Evolutionary conservation across 2,888 invertebrate genomes (phyloP), one percentile per base, ranked within the genome.

Genomic region (Microdon myrmicae): DNA sequence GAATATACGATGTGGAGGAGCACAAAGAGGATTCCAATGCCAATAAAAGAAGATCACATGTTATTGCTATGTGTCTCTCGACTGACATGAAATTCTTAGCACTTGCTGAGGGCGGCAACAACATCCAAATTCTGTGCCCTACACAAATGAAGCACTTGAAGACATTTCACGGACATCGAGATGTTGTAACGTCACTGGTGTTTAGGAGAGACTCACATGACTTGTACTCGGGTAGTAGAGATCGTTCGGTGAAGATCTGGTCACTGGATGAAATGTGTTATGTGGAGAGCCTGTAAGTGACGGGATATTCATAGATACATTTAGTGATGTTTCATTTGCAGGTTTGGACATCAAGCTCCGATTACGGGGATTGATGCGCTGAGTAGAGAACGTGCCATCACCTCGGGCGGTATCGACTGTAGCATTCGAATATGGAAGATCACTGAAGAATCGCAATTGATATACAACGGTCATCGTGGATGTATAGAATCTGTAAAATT

Each of bases 361-460:
- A 87, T 98, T 5, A 90, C 91, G 3, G 87, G 89, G 5, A 90
- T 99, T 66, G 97, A 97, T 82, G 89, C 94, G 6, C 81, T 97
- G 53, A 84, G 87, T 19, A 85, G 90, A 70, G 96, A 97, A 74
- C 83, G 95, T 68, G 92, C 92, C 3, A 84, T 98, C 7, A 92
- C 96, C 0, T 86, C 91, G 10, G 97, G 98, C 9, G 95, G 96
- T 3, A 83, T 89, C 60, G 98, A 99, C 75, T 85, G 87, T 26
- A 86, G 92, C 1, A 81, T 96, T 10, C 84, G 97, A 70, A 86
- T 99, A 70, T 99, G 98, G 97, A 98, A 99, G 79, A 90, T 99
- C 51, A 87, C 90, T 1, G 97, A 98, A 81, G 98, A 98, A 77
- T 96, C 96, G 10, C 98, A 99, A 75, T 82, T 99, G 10, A 90